phyloP scores from a whole-genome alignment of 2,797 vertebrate species.

The Acipenser transmontanus region DNA sequence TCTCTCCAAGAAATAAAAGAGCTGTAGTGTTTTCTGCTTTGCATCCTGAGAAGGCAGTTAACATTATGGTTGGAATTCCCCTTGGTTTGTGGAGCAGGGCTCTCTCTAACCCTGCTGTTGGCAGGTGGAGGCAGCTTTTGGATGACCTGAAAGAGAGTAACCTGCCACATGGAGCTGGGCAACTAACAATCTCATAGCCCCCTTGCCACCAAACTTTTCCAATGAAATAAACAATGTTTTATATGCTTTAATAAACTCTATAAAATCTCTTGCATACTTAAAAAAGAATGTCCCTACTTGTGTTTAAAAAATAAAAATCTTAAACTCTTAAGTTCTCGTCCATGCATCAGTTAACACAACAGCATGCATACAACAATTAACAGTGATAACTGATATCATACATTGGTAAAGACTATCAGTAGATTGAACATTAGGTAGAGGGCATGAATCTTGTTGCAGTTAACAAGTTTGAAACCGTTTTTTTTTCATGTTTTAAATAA shows the following conservation, averaged over 20 bases:
- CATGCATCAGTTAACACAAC: no score
- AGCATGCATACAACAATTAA: no score
- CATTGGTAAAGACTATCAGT: no score
- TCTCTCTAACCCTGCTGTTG: conserved; percentile 26
- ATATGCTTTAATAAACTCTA: conserved; percentile 61
- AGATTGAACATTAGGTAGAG: no score
- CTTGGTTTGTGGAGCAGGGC: conserved; percentile 12
- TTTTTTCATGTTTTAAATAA: no score
- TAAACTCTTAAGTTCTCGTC: no score
- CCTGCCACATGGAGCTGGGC: conserved; percentile 33
- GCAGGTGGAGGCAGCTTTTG: conserved; percentile 48
- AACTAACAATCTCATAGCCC: conserved; percentile 40
- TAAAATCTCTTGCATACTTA: conserved; percentile 36
- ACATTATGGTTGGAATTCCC: background rate
- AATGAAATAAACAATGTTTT: conserved; percentile 57
- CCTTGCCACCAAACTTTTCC: conserved; percentile 43
- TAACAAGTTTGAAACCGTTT: no score
- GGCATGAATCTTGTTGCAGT: no score
- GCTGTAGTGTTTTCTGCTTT: background rate
- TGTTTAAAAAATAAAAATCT: no score
- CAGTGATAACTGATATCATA: no score
- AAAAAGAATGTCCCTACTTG: no score
- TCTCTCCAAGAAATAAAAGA: background rate
- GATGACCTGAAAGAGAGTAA: background rate
- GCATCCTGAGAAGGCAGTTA: conserved; percentile 5